Conservation (phyloP, 2,888 invertebrate species). For the Danaus chrysippus region DNA sequence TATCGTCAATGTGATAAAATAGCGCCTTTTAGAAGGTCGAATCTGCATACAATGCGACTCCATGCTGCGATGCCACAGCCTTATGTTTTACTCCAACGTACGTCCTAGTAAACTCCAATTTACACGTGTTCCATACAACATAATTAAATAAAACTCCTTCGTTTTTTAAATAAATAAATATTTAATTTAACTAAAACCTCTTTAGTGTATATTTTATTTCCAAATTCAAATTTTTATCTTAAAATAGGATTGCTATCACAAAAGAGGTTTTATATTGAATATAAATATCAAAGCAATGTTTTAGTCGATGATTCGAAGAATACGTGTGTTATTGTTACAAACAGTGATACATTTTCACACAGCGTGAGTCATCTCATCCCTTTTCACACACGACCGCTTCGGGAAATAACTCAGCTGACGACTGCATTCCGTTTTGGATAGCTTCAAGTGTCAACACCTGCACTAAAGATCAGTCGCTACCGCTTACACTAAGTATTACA, state of each 20-base stretch:
- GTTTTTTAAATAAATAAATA: background rate
- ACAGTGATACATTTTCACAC: constrained; percentile 42
- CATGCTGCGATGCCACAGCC: constrained; percentile 34
- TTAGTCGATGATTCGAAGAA: background rate
- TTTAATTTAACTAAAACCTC: background rate
- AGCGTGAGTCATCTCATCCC: constrained; percentile 50
- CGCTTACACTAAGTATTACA: background rate
- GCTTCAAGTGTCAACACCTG: constrained; percentile 65
- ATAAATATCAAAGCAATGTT: background rate
- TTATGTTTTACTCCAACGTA: constrained; percentile 28
- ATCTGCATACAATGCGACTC: constrained; percentile 69
- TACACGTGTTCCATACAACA: constrained; percentile 8
- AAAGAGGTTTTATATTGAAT: too few relatives aligned
- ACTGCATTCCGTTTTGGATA: constrained; percentile 51
- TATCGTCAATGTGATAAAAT: constrained; percentile 54
- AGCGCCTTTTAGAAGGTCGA: constrained; percentile 50
- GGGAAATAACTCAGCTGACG: constrained; percentile 57
- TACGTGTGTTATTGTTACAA: constrained; percentile 12
- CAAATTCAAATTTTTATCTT: too few relatives aligned
- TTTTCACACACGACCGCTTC: constrained; percentile 55
- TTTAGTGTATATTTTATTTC: background rate
- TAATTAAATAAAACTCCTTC: background rate
- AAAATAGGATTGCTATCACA: too few relatives aligned
- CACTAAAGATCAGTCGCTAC: constrained; percentile 31
- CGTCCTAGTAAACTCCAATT: constrained; percentile 22